Base-by-base conservation (phyloP, 1,140 invertebrate species). In the Musca domestica region DNA sequence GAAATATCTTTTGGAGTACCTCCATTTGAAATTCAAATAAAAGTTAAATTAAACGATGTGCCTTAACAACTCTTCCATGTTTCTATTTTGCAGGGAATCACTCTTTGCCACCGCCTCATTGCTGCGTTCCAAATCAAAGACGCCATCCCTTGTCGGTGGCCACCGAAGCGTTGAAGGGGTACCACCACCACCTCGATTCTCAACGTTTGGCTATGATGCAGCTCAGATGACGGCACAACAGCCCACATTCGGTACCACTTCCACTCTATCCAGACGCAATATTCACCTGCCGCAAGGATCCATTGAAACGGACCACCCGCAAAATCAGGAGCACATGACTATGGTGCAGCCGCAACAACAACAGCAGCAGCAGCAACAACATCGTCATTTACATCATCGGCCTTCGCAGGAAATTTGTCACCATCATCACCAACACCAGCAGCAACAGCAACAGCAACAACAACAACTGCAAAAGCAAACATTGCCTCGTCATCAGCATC, bases 131-230 rank as follows among this genome's bases (percentile, higher is more conserved):
- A 81, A 77, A 74, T 80, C 78, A 48, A 74, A 71, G 70, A 74
- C 74, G 19, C 76, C 74, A 0, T 80, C 76, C 27, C 17, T 74
- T 66, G 72, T 70, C 20, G 74, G 52, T 0, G 67, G 66, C 17
- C 70, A 69, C 14, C 72, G 65, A 9, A 66, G 22, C 7, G 71
- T 72, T 23, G 67, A 17, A 15, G 72, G 73, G 70, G 71, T 73
- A 4, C 74, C 75, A 1, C 74, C 78, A 30, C 71, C 73, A 4
- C 73, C 77, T 4, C 76, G 77, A 61, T 81, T 81, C 64, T 81
- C 79, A 30, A 81, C 80, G 51, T 81, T 81, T 34, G 80, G 80
- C 68, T 81, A 81, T 56, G 80, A 81, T 66, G 46, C 69, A 15
- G 27, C 66, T 22, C 67, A 51, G 20, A 27, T 67, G 27, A 66